Base-by-base conservation (phyloP, 2,797 vertebrate genomes). In the Rhinella marina region DNA sequence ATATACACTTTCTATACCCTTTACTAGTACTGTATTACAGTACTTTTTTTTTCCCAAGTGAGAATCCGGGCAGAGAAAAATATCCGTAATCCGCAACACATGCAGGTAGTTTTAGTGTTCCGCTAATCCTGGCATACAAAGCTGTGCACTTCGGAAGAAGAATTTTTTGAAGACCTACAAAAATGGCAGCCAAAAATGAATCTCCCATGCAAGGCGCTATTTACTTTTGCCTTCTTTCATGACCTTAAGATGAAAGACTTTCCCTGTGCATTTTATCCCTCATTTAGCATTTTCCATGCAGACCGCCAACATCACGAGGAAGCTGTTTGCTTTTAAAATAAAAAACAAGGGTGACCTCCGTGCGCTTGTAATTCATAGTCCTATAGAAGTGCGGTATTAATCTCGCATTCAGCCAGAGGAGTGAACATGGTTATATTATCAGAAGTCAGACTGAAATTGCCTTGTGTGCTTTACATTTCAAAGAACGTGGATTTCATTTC, bases 401-500 rank as follows among this genome's bases (percentile, higher is more conserved):
- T 64, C 72, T 77, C 84, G 54, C 32, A 61, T 21, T 48, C 61
- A 21, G 48, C 48, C n/a, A 21, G 61, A 52, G 56, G 66, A 79
- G 61, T 64, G 27, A 86, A 41, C 77, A 56, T 64, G 70, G 68
- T 79, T 80, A 86, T 78, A 86, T 86, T 78, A 86, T 78, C 32
- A 78, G 57, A 52, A 41, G 82, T 72, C 70, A 32, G 54, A 21
- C 48, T 75, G 83, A 85, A 78, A 85, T 85, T 85, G 84, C 84
- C 75, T 85, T 19, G 84, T 66, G 84, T 85, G 70, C 70, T 84
- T 48, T 85, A 77, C 72, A 77, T 85, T 52, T 25, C 50, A 25
- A 27, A 77, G 72, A 85, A 78, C 73, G 78, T 52, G 84, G 72
- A 48, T 85, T 77, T 77, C 84, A 77, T 85, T 85, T 85, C 72